A percentile compares a stretch with the other conserved stretches of the same genome.
Conservation (phyloP, 37 sponge, comb jelly and placozoan genomes). For the Chondrilla cf. caribensis region DNA sequence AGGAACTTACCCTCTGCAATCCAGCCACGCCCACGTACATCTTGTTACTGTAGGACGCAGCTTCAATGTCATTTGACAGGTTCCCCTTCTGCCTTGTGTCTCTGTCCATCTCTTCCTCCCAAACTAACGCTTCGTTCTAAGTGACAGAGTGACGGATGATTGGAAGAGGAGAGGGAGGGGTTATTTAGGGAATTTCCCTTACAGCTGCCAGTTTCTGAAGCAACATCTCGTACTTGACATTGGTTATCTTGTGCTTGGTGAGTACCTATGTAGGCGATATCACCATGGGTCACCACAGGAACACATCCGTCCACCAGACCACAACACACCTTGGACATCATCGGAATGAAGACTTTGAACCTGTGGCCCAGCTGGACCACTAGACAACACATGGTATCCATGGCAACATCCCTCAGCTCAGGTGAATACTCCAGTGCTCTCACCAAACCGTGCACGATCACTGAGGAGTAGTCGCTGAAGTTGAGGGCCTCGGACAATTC, state of each 20-base stretch:
- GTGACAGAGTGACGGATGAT: too few relatives aligned
- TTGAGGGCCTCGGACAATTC: constrained; percentile 60
- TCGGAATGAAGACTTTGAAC: constrained; percentile 84
- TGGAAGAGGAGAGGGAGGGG: too few relatives aligned
- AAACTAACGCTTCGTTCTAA: constrained; percentile 64
- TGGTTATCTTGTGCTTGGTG: too few relatives aligned
- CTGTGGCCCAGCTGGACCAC: constrained; percentile 71
- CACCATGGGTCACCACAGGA: too few relatives aligned
- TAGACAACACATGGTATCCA: constrained; percentile 74
- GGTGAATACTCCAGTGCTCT: constrained; percentile 52
- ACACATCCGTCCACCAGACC: too few relatives aligned
- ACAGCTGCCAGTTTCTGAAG: not conserved
- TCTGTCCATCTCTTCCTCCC: constrained; percentile 47
- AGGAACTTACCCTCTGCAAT: constrained; percentile 48
- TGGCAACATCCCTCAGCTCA: constrained; percentile 77
- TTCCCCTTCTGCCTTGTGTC: constrained; percentile 14
- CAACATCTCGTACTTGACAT: too few relatives aligned
- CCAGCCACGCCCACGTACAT: constrained; percentile 60
- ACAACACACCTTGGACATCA: constrained; percentile 64
- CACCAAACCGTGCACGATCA: constrained; percentile 82
- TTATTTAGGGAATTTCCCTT: not conserved
- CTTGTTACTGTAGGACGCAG: constrained; percentile 62
- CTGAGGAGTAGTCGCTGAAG: constrained; percentile 91
- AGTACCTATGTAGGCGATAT: too few relatives aligned
- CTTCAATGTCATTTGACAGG: constrained; percentile 64